phyloP scores from a whole-genome alignment of 2,888 invertebrate genomes.

The Nephrotoma guestfalica region DNA sequence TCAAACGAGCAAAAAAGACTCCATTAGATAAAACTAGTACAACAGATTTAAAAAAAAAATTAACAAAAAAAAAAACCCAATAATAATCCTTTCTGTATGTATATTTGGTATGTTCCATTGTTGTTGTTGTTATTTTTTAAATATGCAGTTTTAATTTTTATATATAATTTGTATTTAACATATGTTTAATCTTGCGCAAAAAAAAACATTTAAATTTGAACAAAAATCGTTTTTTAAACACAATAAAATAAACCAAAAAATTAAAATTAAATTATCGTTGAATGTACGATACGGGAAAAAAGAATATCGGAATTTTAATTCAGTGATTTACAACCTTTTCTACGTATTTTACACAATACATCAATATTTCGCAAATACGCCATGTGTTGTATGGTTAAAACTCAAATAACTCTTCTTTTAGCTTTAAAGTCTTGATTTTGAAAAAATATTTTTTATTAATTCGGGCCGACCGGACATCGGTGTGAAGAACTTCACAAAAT shows the following conservation, averaged over 20 bases:
- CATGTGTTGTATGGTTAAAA: no score
- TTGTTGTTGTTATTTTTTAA: not conserved
- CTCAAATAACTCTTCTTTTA: no score
- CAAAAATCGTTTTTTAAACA: not conserved
- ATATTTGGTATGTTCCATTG: not conserved
- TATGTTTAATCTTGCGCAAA: not conserved
- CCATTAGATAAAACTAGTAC: not conserved
- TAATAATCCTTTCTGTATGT: not conserved
- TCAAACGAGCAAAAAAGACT: not conserved
- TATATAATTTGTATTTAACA: not conserved
- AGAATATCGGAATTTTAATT: no score
- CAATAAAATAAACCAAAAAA: not conserved
- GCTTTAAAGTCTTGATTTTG: no score
- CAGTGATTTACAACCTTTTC: no score
- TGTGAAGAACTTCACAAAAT: no score
- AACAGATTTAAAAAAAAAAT: not conserved
- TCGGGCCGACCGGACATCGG: no score
- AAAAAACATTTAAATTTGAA: not conserved
- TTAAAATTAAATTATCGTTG: not conserved
- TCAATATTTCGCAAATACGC: no score
- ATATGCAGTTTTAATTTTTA: not conserved
- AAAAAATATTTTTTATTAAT: no score
- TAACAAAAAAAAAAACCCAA: not conserved
- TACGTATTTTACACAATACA: no score
- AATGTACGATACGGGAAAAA: not conserved